phyloP scores from a whole-genome alignment of 1,140 invertebrate genomes.

The Coelopa frigida region DNA sequence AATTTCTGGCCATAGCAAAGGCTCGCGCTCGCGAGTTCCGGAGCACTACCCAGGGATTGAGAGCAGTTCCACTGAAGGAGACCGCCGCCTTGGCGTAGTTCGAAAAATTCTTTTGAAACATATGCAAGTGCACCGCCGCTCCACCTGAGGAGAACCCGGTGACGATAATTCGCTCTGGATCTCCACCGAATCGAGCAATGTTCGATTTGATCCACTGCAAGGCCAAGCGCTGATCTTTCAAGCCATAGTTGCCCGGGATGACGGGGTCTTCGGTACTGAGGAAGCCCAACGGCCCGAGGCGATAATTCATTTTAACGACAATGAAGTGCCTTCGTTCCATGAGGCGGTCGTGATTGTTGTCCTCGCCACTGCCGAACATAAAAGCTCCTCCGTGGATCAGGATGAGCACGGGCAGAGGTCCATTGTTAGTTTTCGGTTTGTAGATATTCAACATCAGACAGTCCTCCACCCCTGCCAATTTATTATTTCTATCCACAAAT shows the following conservation, averaged over 20 bases:
- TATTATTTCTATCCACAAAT: conserved; percentile 14
- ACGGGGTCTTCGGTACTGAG: conserved; percentile 51
- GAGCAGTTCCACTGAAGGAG: conserved; percentile 31
- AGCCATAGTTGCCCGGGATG: conserved; percentile 55
- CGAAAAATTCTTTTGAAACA: no score
- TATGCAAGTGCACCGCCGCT: conserved; percentile 56
- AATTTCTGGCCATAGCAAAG: conserved; percentile 46
- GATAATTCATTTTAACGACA: conserved; percentile 57
- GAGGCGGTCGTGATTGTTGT: conserved; percentile 50
- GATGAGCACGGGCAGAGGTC: conserved; percentile 44
- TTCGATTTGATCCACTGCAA: conserved; percentile 57
- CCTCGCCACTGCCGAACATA: conserved; percentile 45
- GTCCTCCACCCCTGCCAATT: conserved; percentile 35
- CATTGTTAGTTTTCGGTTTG: conserved; percentile 27
- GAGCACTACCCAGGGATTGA: conserved; percentile 42
- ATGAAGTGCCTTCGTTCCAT: conserved; percentile 54
- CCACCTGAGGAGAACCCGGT: conserved; percentile 53
- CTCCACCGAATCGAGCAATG: conserved; percentile 52
- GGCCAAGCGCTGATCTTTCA: conserved; percentile 59
- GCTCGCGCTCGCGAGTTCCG: conserved; percentile 51
- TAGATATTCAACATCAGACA: conserved; percentile 44
- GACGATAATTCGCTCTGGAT: conserved; percentile 52
- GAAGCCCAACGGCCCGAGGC: conserved; percentile 57
- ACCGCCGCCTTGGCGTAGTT: conserved; percentile 24
- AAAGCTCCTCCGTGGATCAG: conserved; percentile 49